Conservation (phyloP, 92 coral and sea anemone genomes). For the Porites lobata region DNA sequence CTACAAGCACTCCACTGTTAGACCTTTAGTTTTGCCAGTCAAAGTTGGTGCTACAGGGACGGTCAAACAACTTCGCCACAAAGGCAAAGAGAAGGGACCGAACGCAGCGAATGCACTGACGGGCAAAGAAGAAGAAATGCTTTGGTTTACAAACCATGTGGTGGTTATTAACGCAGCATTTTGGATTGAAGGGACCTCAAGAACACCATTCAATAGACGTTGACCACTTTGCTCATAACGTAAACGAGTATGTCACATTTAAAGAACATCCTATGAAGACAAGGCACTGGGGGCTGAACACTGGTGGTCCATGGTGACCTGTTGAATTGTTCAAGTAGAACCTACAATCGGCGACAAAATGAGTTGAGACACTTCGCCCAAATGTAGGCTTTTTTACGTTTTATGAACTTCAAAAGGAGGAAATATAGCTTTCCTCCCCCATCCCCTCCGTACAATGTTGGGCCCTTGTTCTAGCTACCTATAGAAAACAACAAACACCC, state of each 20-base stretch:
- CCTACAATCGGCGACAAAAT: neutral
- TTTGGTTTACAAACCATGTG: slow-evolving; percentile 38
- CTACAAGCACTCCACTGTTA: slow-evolving; percentile 15
- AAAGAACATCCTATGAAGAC: slow-evolving; percentile 51
- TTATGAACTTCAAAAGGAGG: no score
- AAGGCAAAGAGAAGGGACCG: slow-evolving; percentile 31
- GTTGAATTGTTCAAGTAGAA: slow-evolving; percentile 39
- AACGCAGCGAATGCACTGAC: slow-evolving; percentile 35
- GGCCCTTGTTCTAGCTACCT: no score
- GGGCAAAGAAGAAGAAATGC: slow-evolving; percentile 31
- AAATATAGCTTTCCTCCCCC: no score
- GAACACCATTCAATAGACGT: slow-evolving; percentile 49
- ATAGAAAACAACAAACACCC: no score
- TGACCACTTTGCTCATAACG: slow-evolving; percentile 23
- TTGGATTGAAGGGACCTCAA: slow-evolving; percentile 42
- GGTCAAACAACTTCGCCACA: slow-evolving; percentile 23
- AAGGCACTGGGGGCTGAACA: slow-evolving; percentile 34
- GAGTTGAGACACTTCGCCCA: no score
- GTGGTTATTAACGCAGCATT: slow-evolving; percentile 63
- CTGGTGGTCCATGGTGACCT: slow-evolving; percentile 42
- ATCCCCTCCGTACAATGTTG: no score
- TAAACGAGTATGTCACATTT: slow-evolving; percentile 53
- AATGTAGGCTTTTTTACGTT: no score
- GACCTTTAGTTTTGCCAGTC: slow-evolving; percentile 41
- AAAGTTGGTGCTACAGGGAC: slow-evolving; percentile 25